Evolutionary conservation across 2,797 vertebrate species (phyloP).

Genomic region (Galago senegalensis): DNA sequence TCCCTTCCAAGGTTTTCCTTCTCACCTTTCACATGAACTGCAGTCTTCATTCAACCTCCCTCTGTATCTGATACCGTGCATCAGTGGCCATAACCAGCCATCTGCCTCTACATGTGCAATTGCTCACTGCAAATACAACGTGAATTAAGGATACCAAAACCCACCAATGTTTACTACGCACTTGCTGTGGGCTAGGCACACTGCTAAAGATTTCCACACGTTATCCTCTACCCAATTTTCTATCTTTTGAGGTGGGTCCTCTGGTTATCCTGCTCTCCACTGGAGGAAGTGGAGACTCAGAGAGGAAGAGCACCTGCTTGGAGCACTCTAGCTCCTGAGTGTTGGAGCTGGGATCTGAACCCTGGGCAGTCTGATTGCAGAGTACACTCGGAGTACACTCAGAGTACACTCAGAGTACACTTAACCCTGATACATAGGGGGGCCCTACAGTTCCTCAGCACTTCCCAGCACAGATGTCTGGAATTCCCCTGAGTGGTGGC

Average conservation of each 20-base stretch:
- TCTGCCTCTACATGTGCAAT: neutral
- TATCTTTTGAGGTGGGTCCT: neutral
- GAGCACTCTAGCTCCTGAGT: too few species aligned
- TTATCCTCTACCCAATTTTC: neutral
- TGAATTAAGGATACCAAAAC: neutral
- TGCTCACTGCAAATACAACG: neutral
- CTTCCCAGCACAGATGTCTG: neutral
- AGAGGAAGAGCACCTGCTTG: neutral
- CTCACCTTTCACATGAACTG: neutral
- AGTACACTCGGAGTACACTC: neutral
- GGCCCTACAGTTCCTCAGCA: neutral
- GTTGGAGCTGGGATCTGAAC: neutral
- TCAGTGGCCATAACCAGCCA: neutral
- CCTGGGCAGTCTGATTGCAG: neutral
- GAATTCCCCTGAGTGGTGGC: neutral
- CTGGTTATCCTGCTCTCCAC: neutral
- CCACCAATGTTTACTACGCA: neutral
- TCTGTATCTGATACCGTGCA: neutral
- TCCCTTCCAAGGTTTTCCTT: neutral
- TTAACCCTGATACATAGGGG: neutral
- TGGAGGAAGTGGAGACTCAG: neutral
- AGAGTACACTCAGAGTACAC: neutral
- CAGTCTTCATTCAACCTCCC: neutral
- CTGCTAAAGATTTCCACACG: neutral
- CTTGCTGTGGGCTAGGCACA: neutral